Base-by-base conservation (phyloP, 2,113 vertebrate genomes). In the Tricholaema leucomelas region DNA sequence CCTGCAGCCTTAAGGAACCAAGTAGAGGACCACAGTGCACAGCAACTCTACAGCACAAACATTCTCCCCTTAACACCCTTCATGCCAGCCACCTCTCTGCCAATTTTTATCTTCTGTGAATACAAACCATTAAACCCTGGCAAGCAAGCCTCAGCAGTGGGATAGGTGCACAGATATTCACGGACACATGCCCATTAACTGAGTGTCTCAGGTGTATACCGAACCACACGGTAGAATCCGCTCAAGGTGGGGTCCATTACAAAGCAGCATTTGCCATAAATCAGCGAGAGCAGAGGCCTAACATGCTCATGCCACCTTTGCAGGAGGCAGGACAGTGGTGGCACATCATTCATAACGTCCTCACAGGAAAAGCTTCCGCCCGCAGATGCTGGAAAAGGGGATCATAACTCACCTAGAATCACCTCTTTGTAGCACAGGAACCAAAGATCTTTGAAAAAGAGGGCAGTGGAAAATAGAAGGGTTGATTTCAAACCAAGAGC, bases 151-250 rank as follows among this genome's bases (percentile, higher is more conserved):
- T 55, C 56, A 46, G 44, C 74, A 71, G 44, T 1, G 5, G 75
- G 44, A 60, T 8, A 17, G 0, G 28, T 4, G 50, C 48, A 38
- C 0, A 0, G 12, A 5, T 30, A 31, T 4, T 52, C 48, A 38
- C 0, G 0, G 12, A 5, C 23, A 28, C 13, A 36, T 0, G 1
- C 7, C 20, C 52, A 8, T 31, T 31, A 36, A 50, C 42, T 35
- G 52, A 42, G 42, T 4, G 52, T 16, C 15, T 35, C 40, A 70
- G 4, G 1, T 8, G 16, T 21, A 31, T 38, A 28, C 65, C 56
- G 66, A 88, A 52, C 20, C 52, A 33, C 1, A 9, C 20, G 20
- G 59, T 42, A 63, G 77, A 63, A 74, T 17, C 71, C 38, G n/a
- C 35, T 46, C 10, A 4, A 33, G 14, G 12, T 28, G 3, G 17